These are phyloP conservation scores for Drosophila ironensis DNA, from an alignment of 1,140 invertebrate genomes.

Conservation along the genomic window DNA sequence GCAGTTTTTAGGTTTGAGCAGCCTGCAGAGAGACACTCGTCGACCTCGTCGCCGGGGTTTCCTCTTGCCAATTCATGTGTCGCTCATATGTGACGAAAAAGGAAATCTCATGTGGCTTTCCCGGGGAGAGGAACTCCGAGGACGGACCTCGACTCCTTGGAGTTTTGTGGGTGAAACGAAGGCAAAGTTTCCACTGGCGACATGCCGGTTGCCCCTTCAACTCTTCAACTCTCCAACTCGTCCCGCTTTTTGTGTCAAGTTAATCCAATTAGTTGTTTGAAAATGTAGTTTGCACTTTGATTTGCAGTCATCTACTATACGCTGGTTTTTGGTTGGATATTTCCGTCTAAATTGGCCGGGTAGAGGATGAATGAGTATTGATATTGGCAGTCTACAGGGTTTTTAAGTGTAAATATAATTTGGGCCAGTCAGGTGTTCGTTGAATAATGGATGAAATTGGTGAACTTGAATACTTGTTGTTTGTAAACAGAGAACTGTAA, in stretches of 20 bases:
- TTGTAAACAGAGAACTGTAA: too few relatives aligned
- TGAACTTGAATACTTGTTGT: too few relatives aligned
- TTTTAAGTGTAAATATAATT: too few relatives aligned
- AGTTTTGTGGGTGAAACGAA: constrained; percentile 62
- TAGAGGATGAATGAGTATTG: constrained; percentile 36
- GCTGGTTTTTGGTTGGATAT: background rate
- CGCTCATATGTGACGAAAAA: constrained; percentile 61
- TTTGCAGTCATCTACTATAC: constrained; percentile 31
- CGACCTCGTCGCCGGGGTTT: constrained; percentile 22
- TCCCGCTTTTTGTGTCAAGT: constrained; percentile 61
- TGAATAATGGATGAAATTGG: too few relatives aligned
- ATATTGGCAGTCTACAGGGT: constrained; percentile 57
- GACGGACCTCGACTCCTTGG: constrained; percentile 13
- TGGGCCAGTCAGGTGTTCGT: too few relatives aligned
- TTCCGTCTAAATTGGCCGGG: constrained; percentile 10
- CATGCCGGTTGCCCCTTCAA: constrained; percentile 32
- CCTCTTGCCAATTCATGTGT: constrained; percentile 31
- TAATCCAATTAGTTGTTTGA: constrained; percentile 74
- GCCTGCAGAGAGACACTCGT: background rate
- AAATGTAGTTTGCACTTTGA: constrained; percentile 71
- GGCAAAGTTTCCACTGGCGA: constrained; percentile 68
- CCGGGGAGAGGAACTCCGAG: constrained; percentile 4
- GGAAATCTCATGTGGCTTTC: constrained; percentile 41
- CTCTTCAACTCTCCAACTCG: background rate
- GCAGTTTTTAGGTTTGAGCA: constrained; percentile 76